These are phyloP conservation scores for Sitophilus oryzae DNA, from an alignment of 1,140 invertebrate genomes.

Conservation along the genomic window DNA sequence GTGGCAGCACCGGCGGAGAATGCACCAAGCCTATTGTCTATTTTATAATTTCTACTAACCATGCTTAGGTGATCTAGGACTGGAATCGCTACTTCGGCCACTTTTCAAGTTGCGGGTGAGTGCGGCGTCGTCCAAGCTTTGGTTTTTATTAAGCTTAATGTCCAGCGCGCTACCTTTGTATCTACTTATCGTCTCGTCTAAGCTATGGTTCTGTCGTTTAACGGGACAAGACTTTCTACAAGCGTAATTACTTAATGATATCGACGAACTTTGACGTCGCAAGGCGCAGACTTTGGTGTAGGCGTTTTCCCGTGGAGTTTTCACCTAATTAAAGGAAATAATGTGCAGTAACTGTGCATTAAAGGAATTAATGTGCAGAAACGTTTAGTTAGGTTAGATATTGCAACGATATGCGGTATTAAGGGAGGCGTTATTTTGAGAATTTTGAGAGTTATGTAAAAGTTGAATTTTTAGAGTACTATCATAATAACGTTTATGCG, in stretches of 20 bases:
- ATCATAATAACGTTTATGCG: too few relatives aligned
- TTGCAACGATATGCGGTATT: too few relatives aligned
- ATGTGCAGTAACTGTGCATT: too few relatives aligned
- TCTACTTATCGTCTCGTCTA: slow-evolving; percentile 59
- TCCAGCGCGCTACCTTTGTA: slow-evolving; percentile 38
- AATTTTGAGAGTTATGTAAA: too few relatives aligned
- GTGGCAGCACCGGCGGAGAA: too few relatives aligned
- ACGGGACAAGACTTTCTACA: slow-evolving; percentile 47
- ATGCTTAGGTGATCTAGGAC: slow-evolving; percentile 26
- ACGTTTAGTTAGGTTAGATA: too few relatives aligned
- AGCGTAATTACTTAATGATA: slow-evolving; percentile 55
- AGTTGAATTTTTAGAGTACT: too few relatives aligned
- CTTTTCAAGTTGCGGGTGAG: slow-evolving; percentile 33
- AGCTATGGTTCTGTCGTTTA: slow-evolving; percentile 59
- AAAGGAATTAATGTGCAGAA: too few relatives aligned
- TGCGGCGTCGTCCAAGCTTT: slow-evolving; percentile 57
- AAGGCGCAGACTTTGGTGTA: slow-evolving; percentile 82
- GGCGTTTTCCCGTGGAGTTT: slow-evolving; percentile 71
- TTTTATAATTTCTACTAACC: slow-evolving; percentile 8
- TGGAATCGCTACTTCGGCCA: slow-evolving; percentile 27
- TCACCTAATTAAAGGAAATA: slow-evolving; percentile 41
- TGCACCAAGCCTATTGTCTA: too few relatives aligned
- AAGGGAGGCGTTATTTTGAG: too few relatives aligned
- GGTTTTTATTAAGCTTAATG: slow-evolving; percentile 46
- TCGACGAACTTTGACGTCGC: slow-evolving; percentile 71